These are phyloP conservation scores for Amorpha juglandis DNA, from an alignment of 2,888 invertebrate species.

Conservation along the genomic window DNA sequence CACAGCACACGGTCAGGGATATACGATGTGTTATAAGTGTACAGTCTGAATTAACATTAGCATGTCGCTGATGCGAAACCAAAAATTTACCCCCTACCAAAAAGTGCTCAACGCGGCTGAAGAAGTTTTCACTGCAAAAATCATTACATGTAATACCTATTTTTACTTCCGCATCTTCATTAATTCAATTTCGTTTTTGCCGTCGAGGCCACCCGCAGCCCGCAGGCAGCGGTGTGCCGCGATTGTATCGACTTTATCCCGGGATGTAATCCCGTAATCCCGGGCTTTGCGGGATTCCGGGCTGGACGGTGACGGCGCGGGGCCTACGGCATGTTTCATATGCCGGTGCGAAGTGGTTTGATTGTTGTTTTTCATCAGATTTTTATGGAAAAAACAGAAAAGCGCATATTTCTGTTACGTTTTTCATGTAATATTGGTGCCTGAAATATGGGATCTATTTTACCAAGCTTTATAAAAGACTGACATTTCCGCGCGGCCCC, in stretches of 20 bases:
- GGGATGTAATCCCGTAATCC: constrained; percentile 20
- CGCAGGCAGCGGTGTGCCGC: neutral
- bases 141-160: neutral
- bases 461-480: no score
- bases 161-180: neutral
- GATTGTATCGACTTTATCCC: constrained; percentile 17
- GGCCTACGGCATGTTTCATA: neutral
- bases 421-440: neutral
- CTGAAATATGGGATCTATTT: no score
- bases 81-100: no score
- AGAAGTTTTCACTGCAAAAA: no score
- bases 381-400: neutral
- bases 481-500: no score
- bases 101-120: no score
- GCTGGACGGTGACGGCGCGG: neutral
- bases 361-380: neutral
- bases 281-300: constrained; percentile 7
- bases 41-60: no score
- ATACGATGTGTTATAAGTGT: no score
- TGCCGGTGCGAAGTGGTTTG: constrained; percentile 4
- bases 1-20: no score
- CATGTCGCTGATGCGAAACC: no score
- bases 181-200: constrained; percentile 18
- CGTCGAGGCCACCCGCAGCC: neutral
- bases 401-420: neutral